Conservation (phyloP, 1,140 invertebrate genomes). For the Pseudomyrmex dendroicus region DNA sequence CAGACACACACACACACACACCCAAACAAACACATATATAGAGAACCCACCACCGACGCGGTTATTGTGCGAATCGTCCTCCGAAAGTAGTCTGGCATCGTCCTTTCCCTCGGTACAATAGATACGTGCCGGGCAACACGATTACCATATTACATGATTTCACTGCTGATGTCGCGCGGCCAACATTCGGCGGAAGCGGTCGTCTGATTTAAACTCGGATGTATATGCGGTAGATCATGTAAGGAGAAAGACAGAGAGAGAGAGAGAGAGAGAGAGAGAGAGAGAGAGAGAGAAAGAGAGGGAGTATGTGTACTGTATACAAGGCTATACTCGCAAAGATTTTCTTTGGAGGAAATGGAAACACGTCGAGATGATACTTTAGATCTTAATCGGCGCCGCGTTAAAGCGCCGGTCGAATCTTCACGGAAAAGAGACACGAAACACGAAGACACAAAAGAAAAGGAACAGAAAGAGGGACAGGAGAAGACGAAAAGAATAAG, state of each 20-base stretch:
- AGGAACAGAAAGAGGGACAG: background rate
- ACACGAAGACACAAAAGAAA: background rate
- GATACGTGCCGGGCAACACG: constrained; percentile 43
- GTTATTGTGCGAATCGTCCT: constrained; percentile 38
- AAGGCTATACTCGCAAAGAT: background rate
- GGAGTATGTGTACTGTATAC: background rate
- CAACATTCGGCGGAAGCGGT: constrained; percentile 32
- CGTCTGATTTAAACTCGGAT: constrained; percentile 40
- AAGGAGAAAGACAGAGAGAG: background rate
- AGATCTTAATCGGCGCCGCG: constrained; percentile 44
- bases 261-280: background rate
- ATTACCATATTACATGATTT: constrained; percentile 47
- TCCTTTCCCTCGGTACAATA: constrained; percentile 40
- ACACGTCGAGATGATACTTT: constrained; percentile 37
- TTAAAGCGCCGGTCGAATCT: constrained; percentile 35
- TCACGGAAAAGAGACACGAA: background rate
- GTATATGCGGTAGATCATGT: constrained; percentile 25
- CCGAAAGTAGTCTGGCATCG: background rate
- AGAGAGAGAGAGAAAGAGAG: background rate
- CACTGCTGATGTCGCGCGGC: constrained; percentile 14
- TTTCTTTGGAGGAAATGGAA: constrained; percentile 43
- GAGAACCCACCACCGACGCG: background rate
- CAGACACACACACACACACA: too few species aligned
- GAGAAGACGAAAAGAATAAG: background rate
- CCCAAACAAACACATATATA: too few species aligned